Evolutionary conservation across 2,113 vertebrate genomes (phyloP), one percentile per base, ranked within the genome.

Genomic region (Chunga burmeisteri): DNA sequence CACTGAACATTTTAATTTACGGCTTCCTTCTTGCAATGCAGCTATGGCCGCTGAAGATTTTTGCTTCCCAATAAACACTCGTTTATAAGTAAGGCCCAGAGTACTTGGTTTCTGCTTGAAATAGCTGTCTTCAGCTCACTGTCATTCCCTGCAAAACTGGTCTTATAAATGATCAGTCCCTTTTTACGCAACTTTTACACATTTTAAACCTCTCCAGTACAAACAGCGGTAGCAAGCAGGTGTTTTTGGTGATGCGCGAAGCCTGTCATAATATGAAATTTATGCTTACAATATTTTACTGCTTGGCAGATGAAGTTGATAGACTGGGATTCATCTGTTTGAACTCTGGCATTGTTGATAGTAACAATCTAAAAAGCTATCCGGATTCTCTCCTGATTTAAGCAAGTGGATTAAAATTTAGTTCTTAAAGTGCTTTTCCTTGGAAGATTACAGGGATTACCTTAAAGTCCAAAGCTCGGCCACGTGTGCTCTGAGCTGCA

Each of bases 371-470:
- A 25, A 71, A 34, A 72, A 81, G 81, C 81, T 50, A 2, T 32
- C 63, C 12, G 82, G 40, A 46, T 86, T 47, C 36, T 84, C 26
- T 81, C 42, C 70, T 62, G 40, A 53, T 91, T 93, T 67, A 52
- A 79, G 53, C 89, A 65, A 87, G 81, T 96, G 94, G 81, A 95
- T 95, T 89, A 91, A 89, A 89, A 81, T 26, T 3, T 16, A 87
- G 52, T 44, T 40, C 86, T 78, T 91, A 6, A 89, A 93, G 44
- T 84, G 77, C 68, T 84, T 94, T 86, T 96, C 68, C 68, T 67
- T 87, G 86, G 73, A 34, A 81, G 94, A 87, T 95, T 50, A 75
- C 70, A 75, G 94, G 91, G 89, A 68, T 93, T 87, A 79, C 65
- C 67, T 63, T 55, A 3, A 81, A 58, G 68, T 63, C 73, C 46